phyloP scores from a whole-genome alignment of 2,797 vertebrate genomes.

The Pangasius macronema region DNA sequence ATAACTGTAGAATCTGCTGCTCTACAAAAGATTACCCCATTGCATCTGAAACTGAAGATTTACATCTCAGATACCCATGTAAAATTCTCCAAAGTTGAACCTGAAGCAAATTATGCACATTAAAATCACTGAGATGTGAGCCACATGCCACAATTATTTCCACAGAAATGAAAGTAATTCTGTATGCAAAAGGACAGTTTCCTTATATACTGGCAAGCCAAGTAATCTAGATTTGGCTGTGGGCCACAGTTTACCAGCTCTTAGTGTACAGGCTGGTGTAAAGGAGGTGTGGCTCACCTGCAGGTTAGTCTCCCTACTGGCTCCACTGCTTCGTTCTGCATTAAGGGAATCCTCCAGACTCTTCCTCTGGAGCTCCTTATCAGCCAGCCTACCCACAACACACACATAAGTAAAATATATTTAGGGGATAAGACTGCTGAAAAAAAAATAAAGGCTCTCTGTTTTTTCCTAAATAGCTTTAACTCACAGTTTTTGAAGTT shows the following conservation, averaged over 20 bases:
- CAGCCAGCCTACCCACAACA: slow-evolving; percentile 80
- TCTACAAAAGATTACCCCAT: background rate
- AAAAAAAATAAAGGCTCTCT: background rate
- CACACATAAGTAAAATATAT: background rate
- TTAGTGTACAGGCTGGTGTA: slow-evolving; percentile 16
- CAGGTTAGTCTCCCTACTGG: slow-evolving; percentile 90
- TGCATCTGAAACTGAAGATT: background rate
- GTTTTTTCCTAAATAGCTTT: background rate
- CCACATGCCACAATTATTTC: background rate
- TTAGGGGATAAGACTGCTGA: background rate
- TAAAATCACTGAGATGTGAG: background rate
- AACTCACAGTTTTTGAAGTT: slow-evolving; percentile 93
- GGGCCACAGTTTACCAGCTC: background rate
- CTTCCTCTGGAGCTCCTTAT: slow-evolving; percentile 93
- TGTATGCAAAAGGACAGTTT: background rate
- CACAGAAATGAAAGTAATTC: background rate
- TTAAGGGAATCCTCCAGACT: slow-evolving; percentile 92
- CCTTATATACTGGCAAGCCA: background rate
- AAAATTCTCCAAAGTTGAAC: background rate
- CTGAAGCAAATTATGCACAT: background rate
- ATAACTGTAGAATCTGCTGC: background rate
- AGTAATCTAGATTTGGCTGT: background rate
- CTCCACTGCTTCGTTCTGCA: slow-evolving; percentile 84
- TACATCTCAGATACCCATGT: background rate
- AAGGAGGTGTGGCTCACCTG: slow-evolving; percentile 77